These are phyloP conservation scores for Criorhina ranunculi DNA, from an alignment of 2,888 invertebrate species.

Conservation along the genomic window DNA sequence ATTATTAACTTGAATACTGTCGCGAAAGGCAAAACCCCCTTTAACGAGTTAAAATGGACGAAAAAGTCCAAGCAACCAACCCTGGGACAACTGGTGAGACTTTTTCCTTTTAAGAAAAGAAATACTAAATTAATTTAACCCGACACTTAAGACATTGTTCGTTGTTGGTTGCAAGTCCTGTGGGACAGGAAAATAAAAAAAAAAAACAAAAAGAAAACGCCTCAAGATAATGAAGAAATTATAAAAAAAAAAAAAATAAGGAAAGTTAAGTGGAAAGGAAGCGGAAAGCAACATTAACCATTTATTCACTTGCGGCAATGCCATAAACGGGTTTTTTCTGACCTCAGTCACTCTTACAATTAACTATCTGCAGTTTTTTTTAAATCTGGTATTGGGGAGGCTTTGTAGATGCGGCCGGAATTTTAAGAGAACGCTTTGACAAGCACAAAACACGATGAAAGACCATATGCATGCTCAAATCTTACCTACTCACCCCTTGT, in stretches of 20 bases:
- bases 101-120: slow-evolving; percentile 17
- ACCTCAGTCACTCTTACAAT: slow-evolving; percentile 37
- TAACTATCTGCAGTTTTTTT: slow-evolving; percentile 37
- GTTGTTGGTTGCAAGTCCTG: slow-evolving; percentile 11
- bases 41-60: slow-evolving; percentile 27
- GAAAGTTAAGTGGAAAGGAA: background rate
- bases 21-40: background rate
- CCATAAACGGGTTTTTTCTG: background rate
- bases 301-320: background rate
- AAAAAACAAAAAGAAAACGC: background rate
- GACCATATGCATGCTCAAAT: no score
- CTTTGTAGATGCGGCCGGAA: background rate
- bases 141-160: slow-evolving; percentile 40
- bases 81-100: background rate
- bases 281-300: slow-evolving; percentile 1
- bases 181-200: background rate
- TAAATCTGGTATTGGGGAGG: slow-evolving; percentile 17
- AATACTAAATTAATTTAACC: slow-evolving; percentile 49
- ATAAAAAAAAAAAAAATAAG: background rate
- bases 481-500: no score
- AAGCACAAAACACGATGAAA: no score
- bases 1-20: slow-evolving; percentile 37
- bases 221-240: slow-evolving; percentile 34
- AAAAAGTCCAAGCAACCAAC: slow-evolving; percentile 1
- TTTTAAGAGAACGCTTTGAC: slow-evolving; percentile 10